phyloP scores from a whole-genome alignment of 2,888 invertebrate species.

The Drosophila acutilabella region DNA sequence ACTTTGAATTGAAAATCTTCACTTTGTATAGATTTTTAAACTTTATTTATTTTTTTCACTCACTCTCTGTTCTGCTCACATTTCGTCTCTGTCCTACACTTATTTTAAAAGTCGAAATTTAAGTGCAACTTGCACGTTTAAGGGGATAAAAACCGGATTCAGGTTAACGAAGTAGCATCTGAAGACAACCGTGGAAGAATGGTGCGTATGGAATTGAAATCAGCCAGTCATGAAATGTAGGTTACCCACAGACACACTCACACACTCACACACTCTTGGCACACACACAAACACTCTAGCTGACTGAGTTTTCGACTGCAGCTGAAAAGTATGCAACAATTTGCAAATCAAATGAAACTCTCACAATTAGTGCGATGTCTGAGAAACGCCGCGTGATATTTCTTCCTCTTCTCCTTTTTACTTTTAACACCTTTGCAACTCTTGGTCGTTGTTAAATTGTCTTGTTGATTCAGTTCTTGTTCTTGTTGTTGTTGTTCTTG shows the following conservation, averaged over 20 bases:
- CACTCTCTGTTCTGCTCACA: background rate
- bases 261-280: background rate
- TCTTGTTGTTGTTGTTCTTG: slow-evolving; percentile 10
- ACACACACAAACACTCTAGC: background rate
- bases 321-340: slow-evolving; percentile 37
- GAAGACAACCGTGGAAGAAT: slow-evolving; percentile 32
- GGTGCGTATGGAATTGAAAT: slow-evolving; percentile 23
- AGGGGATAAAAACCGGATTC: slow-evolving; percentile 34
- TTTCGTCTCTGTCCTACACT: background rate
- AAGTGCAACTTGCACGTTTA: slow-evolving; percentile 12
- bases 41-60: no score
- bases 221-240: slow-evolving; percentile 25
- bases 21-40: no score
- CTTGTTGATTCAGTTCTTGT: slow-evolving; percentile 21
- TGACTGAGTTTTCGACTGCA: background rate
- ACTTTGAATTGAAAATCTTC: no score
- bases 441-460: slow-evolving; percentile 40
- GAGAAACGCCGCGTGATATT: slow-evolving; percentile 8
- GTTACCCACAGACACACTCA: slow-evolving; percentile 15
- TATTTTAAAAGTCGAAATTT: background rate
- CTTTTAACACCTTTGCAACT: slow-evolving; percentile 16
- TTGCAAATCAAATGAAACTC: slow-evolving; percentile 36
- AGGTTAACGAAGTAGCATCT: slow-evolving; percentile 63
- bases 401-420: background rate
- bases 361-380: slow-evolving; percentile 49